These are phyloP conservation scores for Physella acuta DNA, from an alignment of 1,140 invertebrate species.

Conservation along the genomic window DNA sequence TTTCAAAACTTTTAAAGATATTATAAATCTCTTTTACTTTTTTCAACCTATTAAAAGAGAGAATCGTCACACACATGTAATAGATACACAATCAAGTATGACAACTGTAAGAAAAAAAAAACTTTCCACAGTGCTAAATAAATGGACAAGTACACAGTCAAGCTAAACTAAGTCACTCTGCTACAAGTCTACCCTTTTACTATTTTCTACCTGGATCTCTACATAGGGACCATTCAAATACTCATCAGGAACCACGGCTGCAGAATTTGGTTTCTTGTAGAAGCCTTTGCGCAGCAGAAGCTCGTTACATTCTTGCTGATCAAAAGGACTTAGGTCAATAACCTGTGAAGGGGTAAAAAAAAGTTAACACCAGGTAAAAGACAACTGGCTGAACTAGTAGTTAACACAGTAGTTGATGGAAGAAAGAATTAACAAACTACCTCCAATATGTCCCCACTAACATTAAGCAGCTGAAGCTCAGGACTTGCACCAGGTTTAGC, in stretches of 20 bases:
- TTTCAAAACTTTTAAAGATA: no score
- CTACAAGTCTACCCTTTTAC: neutral
- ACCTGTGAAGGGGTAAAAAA: conserved; percentile 29
- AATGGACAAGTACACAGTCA: no score
- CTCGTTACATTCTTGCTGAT: conserved; percentile 25
- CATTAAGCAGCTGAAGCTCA: conserved; percentile 34
- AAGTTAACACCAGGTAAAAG: neutral
- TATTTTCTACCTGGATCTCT: conserved; percentile 4
- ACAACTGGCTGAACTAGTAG: neutral
- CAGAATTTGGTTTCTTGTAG: conserved; percentile 25
- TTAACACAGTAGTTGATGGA: neutral
- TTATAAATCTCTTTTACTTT: no score
- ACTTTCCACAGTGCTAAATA: no score
- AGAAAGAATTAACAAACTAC: conserved; percentile 15
- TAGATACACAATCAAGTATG: no score
- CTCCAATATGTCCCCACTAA: conserved; percentile 35
- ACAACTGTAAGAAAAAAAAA: no score
- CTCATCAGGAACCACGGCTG: conserved; percentile 21
- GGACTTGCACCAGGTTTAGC: conserved; percentile 38
- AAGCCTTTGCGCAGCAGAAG: conserved; percentile 29
- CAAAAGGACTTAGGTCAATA: conserved; percentile 26
- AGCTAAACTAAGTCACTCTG: neutral
- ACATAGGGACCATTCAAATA: conserved; percentile 26
- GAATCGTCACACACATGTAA: no score
- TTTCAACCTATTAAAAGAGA: no score